Evolutionary conservation across 2,797 vertebrate species (phyloP).

Genomic region (Semotilus atromaculatus): DNA sequence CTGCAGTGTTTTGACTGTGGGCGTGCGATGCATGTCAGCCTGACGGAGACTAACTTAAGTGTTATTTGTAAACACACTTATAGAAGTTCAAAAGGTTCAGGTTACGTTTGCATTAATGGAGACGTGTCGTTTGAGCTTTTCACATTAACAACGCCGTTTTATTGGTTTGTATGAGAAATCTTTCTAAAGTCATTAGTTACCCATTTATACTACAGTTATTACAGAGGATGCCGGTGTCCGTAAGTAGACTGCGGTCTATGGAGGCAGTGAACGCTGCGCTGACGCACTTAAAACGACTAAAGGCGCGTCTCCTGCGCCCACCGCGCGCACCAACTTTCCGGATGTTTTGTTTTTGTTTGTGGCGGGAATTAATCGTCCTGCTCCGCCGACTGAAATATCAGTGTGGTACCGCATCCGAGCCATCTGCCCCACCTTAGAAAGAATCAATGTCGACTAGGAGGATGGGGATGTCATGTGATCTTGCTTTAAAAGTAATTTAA

Average conservation of each 20-base stretch:
- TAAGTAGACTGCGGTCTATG: background rate
- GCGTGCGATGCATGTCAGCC: conserved; percentile 13
- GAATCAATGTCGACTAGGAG: background rate
- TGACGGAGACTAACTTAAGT: background rate
- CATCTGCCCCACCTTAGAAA: conserved; percentile 23
- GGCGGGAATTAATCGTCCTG: background rate
- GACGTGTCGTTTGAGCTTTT: background rate
- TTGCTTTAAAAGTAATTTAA: background rate
- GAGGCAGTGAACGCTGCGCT: conserved; percentile 4
- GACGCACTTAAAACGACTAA: background rate
- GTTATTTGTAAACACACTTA: conserved; percentile 22
- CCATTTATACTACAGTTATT: background rate
- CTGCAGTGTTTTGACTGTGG: conserved; percentile 35
- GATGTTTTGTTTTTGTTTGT: conserved; percentile 36
- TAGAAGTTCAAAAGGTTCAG: background rate
- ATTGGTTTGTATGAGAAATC: background rate
- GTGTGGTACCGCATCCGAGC: background rate
- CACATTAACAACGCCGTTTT: background rate
- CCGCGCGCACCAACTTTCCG: conserved; percentile 3
- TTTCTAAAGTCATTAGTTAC: background rate
- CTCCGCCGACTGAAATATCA: background rate
- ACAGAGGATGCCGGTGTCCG: background rate
- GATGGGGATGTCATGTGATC: background rate
- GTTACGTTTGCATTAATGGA: background rate
- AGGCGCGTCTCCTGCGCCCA: conserved; percentile 20